These are phyloP conservation scores for Garrulus glandarius DNA, from an alignment of 2,797 vertebrate species.

Conservation along the genomic window DNA sequence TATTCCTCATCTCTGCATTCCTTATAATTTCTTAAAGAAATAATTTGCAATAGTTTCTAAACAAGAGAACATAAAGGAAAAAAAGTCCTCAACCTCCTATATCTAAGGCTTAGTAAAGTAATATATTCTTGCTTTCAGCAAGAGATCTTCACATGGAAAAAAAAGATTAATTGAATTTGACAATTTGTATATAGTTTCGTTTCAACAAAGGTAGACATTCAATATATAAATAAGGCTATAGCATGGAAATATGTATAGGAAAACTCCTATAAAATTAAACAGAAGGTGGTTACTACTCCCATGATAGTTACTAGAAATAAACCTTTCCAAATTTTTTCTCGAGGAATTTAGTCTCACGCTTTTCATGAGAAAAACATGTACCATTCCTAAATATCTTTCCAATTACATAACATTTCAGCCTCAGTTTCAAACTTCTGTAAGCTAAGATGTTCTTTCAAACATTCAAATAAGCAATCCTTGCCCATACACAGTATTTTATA, in stretches of 20 bases:
- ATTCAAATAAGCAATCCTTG: not conserved
- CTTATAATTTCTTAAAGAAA: not conserved
- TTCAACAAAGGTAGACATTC: not conserved
- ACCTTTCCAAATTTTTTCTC: not conserved
- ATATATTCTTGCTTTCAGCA: not conserved
- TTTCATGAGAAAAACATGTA: not conserved
- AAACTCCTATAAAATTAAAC: not conserved
- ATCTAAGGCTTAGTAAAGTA: not conserved
- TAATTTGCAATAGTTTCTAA: conserved; percentile 11
- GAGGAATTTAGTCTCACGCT: not conserved
- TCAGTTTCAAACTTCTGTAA: not conserved
- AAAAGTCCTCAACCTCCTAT: not conserved
- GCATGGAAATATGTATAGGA: not conserved
- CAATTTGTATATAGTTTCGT: not conserved
- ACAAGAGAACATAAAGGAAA: not conserved
- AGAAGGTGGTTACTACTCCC: not conserved
- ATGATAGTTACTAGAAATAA: not conserved
- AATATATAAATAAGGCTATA: not conserved
- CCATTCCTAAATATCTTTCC: not conserved
- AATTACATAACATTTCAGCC: not conserved
- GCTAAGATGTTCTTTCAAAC: not conserved
- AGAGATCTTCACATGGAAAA: not conserved
- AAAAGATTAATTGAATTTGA: not conserved
- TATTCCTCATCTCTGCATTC: not conserved
- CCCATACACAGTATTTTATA: not conserved